phyloP scores from a whole-genome alignment of 2,113 vertebrate genomes.

The Nipponia nippon region DNA sequence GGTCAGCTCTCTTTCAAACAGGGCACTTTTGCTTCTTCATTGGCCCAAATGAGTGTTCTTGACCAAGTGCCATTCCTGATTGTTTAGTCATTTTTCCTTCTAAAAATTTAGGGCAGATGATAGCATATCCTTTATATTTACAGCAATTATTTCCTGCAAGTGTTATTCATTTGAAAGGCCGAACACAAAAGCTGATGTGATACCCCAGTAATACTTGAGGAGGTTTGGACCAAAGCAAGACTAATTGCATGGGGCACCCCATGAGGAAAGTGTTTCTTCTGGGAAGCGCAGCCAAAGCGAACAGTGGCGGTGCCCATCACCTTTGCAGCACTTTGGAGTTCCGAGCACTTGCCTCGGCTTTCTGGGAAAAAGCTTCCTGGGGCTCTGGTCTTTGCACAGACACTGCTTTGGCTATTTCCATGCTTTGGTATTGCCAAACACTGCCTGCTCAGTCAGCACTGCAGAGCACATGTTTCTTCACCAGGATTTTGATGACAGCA shows the following conservation, averaged over 20 bases:
- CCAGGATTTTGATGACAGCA: not conserved
- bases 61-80: not conserved
- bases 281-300: not conserved
- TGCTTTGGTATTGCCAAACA: not conserved
- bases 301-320: not conserved
- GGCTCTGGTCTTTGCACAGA: not conserved
- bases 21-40: not conserved
- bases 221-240: not conserved
- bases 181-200: not conserved
- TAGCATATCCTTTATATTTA: not conserved
- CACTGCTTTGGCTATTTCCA: not conserved
- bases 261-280: not conserved
- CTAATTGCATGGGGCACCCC: not conserved
- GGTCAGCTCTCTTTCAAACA: slow-evolving; percentile 13
- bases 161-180: not conserved
- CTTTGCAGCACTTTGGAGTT: not conserved
- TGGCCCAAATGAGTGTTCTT: not conserved
- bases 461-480: not conserved
- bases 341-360: not conserved
- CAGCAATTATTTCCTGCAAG: slow-evolving; percentile 7
- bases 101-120: not conserved
- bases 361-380: not conserved
- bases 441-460: not conserved
- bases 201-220: not conserved
- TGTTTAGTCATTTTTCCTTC: not conserved